Conservation (phyloP, 2,888 invertebrate species). For the Kryphioiulus occultus region DNA sequence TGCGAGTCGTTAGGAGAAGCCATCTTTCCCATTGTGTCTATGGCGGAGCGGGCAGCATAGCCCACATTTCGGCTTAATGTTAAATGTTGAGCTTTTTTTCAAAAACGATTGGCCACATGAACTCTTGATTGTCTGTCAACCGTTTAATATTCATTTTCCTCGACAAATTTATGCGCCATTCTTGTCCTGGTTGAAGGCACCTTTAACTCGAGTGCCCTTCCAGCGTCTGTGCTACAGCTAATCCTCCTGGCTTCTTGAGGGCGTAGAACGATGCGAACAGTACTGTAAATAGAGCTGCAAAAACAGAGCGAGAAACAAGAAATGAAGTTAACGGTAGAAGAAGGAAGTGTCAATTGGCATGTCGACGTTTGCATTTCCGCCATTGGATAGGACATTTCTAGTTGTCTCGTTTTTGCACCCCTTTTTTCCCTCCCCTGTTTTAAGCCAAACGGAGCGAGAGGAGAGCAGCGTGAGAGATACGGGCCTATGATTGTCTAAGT, state of each 20-base stretch:
- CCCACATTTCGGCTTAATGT: no score
- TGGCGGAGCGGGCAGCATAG: no score
- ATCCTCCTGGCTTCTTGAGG: not conserved
- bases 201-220: no score
- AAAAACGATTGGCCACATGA: no score
- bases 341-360: constrained; percentile 36
- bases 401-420: not conserved
- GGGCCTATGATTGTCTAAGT: constrained; percentile 1
- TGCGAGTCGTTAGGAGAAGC: no score
- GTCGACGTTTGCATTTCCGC: constrained; percentile 39
- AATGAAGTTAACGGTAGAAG: not conserved
- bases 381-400: not conserved
- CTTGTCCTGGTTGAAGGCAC: no score
- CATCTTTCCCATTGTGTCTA: no score
- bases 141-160: no score
- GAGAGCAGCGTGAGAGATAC: not conserved
- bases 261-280: not conserved
- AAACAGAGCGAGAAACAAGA: not conserved
- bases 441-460: not conserved
- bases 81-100: no score
- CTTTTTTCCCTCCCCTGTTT: not conserved
- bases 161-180: no score
- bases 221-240: not conserved
- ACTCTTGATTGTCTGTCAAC: no score
- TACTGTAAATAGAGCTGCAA: not conserved